These are phyloP conservation scores for Rhinophrynus dorsalis DNA, from an alignment of 2,797 vertebrate genomes.

Conservation along the genomic window DNA sequence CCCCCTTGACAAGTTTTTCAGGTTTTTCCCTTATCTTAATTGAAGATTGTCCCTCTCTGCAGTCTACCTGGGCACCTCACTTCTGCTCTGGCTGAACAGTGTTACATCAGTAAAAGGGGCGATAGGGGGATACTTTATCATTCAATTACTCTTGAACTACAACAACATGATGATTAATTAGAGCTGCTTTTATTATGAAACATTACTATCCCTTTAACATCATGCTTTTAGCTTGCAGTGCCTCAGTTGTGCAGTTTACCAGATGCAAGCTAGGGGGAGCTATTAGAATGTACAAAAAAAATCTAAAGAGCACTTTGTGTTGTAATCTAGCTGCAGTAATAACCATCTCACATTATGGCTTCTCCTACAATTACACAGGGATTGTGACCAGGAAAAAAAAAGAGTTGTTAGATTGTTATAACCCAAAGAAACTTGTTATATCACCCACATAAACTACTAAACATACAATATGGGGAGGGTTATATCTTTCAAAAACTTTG, in stretches of 20 bases:
- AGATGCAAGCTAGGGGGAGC: slow-evolving; percentile 34
- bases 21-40: no score
- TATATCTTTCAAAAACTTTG: background rate
- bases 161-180: no score
- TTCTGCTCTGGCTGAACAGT: no score
- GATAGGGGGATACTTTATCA: no score
- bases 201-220: no score
- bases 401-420: background rate
- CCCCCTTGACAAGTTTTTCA: no score
- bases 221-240: no score
- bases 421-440: background rate
- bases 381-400: background rate
- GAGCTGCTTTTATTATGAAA: no score
- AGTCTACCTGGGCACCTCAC: no score
- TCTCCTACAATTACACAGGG: background rate
- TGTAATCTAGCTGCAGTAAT: background rate
- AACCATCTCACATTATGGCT: background rate
- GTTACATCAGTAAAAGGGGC: no score
- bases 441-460: background rate
- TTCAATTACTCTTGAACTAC: no score
- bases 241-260: slow-evolving; percentile 27
- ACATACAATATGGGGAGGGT: background rate
- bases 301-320: background rate
- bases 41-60: no score
- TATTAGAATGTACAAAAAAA: background rate